A percentile compares a stretch with the other conserved stretches of the same genome.
Conservation (phyloP, 2,888 invertebrate species). For the Drosophila helvetica region DNA sequence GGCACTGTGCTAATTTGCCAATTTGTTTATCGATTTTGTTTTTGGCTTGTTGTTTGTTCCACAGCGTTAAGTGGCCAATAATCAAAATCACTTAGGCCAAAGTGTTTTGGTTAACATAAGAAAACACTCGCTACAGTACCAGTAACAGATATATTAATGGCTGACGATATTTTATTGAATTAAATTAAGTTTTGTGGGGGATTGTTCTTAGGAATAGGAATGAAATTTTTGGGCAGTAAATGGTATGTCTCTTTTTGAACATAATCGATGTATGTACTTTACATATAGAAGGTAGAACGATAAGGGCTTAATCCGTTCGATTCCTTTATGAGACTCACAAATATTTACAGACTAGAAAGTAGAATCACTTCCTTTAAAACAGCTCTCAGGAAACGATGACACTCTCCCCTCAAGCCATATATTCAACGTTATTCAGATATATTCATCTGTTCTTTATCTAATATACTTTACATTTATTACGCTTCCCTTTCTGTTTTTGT, state of each 20-base stretch:
- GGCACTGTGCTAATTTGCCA: constrained; percentile 77
- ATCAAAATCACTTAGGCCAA: constrained; percentile 79
- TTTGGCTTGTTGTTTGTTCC: constrained; percentile 51
- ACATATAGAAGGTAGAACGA: too few species aligned
- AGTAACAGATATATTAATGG: neutral
- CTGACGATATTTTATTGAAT: constrained; percentile 2
- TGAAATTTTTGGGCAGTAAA: neutral
- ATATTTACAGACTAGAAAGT: too few species aligned
- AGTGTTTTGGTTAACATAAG: constrained; percentile 44
- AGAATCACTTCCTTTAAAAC: neutral
- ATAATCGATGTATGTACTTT: too few species aligned
- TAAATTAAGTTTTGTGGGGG: neutral
- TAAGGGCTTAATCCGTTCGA: too few species aligned
- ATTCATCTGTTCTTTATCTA: constrained; percentile 6
- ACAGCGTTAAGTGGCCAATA: constrained; percentile 76
- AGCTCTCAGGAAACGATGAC: too few species aligned
- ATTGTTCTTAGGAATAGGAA: neutral
- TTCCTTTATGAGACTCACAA: too few species aligned
- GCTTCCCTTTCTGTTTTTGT: constrained; percentile 43
- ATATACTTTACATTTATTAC: constrained; percentile 65
- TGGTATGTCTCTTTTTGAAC: neutral
- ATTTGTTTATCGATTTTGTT: constrained; percentile 79
- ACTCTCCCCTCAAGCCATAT: neutral
- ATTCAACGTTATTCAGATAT: neutral
- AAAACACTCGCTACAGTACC: neutral